phyloP scores from a whole-genome alignment of 2,888 invertebrate genomes.

The Antitype chi region DNA sequence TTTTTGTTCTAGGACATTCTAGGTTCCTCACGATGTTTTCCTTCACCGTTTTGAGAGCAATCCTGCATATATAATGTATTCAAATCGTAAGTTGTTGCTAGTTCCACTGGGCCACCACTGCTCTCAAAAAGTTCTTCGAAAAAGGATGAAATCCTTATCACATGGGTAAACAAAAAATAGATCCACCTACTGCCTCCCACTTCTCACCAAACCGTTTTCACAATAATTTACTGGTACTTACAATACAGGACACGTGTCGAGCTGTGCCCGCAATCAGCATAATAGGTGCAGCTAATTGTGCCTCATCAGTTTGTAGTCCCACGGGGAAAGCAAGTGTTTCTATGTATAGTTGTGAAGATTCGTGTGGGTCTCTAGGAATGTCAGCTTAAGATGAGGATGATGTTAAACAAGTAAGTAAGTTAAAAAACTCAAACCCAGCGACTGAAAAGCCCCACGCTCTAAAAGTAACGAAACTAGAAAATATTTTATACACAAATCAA shows the following conservation, averaged over 20 bases:
- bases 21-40: no score
- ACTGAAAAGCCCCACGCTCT: no score
- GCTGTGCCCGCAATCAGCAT: conserved; percentile 41
- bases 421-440: no score
- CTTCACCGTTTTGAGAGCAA: no score
- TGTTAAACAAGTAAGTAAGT: neutral
- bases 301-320: conserved; percentile 41
- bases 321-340: conserved; percentile 5
- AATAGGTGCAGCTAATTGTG: conserved; percentile 48
- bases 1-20: no score
- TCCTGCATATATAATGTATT: no score
- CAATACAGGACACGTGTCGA: conserved; percentile 40
- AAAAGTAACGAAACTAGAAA: no score
- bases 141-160: neutral
- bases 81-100: no score
- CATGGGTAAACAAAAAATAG: neutral
- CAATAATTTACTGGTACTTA: conserved; percentile 17
- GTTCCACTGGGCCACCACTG: no score
- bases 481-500: no score
- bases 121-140: no score
- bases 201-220: neutral
- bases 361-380: neutral
- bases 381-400: neutral
- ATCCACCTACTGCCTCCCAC: neutral
- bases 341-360: neutral